These are phyloP conservation scores for Amphiura filiformis DNA, from an alignment of 35 echinoderm and acorn worm species.

Conservation along the genomic window DNA sequence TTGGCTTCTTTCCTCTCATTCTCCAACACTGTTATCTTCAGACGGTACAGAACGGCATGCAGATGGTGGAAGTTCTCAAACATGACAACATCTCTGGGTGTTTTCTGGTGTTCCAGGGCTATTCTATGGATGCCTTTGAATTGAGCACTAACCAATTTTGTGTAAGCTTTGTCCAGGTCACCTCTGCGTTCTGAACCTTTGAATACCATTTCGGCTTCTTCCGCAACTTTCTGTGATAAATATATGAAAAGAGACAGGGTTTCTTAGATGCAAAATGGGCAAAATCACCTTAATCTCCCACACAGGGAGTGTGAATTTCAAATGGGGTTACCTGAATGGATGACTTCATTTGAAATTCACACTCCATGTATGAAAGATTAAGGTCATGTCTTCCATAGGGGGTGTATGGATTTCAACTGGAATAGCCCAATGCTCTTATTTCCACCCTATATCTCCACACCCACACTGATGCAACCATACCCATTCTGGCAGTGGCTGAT, in stretches of 20 bases:
- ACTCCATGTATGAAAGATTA: no score
- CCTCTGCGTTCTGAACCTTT: constrained; percentile 83
- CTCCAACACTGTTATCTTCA: constrained; percentile 87
- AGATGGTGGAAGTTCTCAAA: constrained; percentile 98
- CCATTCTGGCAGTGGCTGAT: no score
- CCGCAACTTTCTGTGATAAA: constrained; percentile 74
- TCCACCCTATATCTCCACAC: no score
- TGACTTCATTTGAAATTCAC: no score
- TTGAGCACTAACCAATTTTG: constrained; percentile 65
- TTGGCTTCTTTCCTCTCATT: constrained; percentile 92
- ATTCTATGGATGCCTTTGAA: constrained; percentile 62
- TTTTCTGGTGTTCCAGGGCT: constrained; percentile 95
- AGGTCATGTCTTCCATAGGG: no score
- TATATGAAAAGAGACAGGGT: constrained; percentile 1
- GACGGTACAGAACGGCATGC: constrained; percentile 65
- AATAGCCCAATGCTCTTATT: no score
- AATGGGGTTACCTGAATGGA: no score
- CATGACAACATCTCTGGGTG: constrained; percentile 94
- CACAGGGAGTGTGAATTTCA: no score
- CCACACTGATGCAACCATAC: no score
- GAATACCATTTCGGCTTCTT: constrained; percentile 90
- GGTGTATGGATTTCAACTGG: no score
- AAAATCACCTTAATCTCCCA: no score
- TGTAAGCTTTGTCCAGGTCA: constrained; percentile 94
- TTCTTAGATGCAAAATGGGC: no score